phyloP scores from a whole-genome alignment of 2,113 vertebrate genomes.

The Ceratotherium simum region DNA sequence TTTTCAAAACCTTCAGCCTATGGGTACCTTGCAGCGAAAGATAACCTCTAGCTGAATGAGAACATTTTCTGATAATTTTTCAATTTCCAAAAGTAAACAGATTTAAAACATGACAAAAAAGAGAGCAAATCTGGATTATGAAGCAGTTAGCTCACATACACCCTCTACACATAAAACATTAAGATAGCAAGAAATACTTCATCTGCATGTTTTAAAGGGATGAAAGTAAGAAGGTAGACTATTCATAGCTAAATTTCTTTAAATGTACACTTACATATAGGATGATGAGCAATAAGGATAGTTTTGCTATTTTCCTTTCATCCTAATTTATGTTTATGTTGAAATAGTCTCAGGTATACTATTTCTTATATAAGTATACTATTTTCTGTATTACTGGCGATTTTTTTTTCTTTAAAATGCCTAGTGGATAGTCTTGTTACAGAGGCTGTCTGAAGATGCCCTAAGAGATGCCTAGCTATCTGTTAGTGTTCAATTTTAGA shows the following conservation, averaged over 20 bases:
- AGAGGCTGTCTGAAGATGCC: neutral
- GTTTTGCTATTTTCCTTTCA: slow-evolving; percentile 1
- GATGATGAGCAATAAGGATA: neutral
- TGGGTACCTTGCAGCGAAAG: slow-evolving; percentile 87
- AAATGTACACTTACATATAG: neutral
- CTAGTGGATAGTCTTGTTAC: slow-evolving; percentile 16
- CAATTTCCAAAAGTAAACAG: slow-evolving; percentile 92
- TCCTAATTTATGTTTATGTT: slow-evolving; percentile 15
- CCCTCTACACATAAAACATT: slow-evolving; percentile 73
- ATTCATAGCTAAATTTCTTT: slow-evolving; percentile 46
- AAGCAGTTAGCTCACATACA: slow-evolving; percentile 78
- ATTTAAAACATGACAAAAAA: slow-evolving; percentile 89
- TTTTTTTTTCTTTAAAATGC: slow-evolving; percentile 53
- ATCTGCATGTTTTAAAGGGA: slow-evolving; percentile 47
- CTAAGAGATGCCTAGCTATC: neutral
- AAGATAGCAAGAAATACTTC: slow-evolving; percentile 9
- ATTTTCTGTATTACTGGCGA: neutral
- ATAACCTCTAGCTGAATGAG: slow-evolving; percentile 88
- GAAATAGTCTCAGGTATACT: neutral
- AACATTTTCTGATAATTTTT: slow-evolving; percentile 92
- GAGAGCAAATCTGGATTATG: slow-evolving; percentile 82
- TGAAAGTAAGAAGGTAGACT: neutral
- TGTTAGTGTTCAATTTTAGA: neutral
- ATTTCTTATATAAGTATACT: neutral
- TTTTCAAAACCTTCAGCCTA: slow-evolving; percentile 84